phyloP scores from a whole-genome alignment of 2,797 vertebrate species.

The Leuciscus waleckii region DNA sequence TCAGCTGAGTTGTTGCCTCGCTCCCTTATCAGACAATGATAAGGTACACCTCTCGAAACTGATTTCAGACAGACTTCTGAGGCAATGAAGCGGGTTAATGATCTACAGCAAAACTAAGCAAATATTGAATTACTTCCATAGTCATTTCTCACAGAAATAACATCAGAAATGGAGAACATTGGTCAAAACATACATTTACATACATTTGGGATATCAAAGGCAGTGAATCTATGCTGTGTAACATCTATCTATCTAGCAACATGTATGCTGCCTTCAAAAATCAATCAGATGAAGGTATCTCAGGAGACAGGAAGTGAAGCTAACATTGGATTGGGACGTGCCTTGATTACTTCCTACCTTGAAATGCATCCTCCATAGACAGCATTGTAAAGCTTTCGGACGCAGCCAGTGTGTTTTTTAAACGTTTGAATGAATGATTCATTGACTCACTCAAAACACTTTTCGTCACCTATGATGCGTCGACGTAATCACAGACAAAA shows the following conservation, averaged over 20 bases:
- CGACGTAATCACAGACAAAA: background rate
- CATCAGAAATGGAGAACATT: background rate
- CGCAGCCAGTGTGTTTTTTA: background rate
- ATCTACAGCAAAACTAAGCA: background rate
- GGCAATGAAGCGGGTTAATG: too few species aligned
- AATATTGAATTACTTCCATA: background rate
- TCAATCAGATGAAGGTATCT: background rate
- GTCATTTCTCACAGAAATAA: fast-evolving
- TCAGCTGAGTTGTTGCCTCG: too few species aligned
- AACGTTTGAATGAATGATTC: background rate
- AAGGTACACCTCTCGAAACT: too few species aligned
- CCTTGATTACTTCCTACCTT: background rate
- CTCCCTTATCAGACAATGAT: too few species aligned
- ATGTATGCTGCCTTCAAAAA: background rate
- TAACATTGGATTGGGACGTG: background rate
- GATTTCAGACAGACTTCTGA: too few species aligned
- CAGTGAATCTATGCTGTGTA: background rate
- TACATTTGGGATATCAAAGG: background rate
- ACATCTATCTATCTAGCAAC: too few species aligned
- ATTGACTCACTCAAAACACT: background rate
- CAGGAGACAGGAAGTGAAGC: background rate
- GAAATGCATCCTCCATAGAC: background rate
- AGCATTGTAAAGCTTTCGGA: background rate
- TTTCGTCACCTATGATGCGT: background rate
- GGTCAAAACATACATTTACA: background rate